A percentile compares a stretch with the other conserved stretches of the same genome.
phyloP scores from a whole-genome alignment of 1,140 invertebrate species.

The Ptiloglossa arizonensis region DNA sequence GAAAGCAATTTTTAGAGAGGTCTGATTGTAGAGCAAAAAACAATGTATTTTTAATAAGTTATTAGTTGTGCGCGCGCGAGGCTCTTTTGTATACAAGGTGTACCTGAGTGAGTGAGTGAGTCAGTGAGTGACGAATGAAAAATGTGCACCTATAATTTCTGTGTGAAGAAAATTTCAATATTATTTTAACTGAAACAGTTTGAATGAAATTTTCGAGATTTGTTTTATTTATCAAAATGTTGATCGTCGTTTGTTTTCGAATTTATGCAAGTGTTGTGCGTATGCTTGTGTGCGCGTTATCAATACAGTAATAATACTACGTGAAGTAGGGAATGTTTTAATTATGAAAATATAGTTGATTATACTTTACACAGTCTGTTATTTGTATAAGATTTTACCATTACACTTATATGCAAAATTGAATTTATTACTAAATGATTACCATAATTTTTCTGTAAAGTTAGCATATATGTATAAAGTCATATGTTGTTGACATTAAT shows the following conservation, averaged over 20 bases:
- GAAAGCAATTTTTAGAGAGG: conserved; percentile 74
- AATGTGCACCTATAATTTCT: conserved; percentile 18
- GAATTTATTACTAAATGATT: conserved; percentile 47
- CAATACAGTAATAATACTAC: conserved; percentile 68
- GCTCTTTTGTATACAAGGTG: conserved; percentile 54
- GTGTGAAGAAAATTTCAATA: conserved; percentile 25
- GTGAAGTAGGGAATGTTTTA: conserved; percentile 70
- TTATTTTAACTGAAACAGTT: background rate
- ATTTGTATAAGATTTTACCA: conserved; percentile 59
- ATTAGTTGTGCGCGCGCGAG: conserved; percentile 68
- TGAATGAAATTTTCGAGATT: conserved; percentile 23
- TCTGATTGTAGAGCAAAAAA: conserved; percentile 67
- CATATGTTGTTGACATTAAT: conserved; percentile 29
- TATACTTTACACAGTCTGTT: conserved; percentile 68
- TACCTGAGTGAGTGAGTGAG: conserved; percentile 44
- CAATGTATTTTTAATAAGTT: conserved; percentile 79
- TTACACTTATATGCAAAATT: conserved; percentile 37
- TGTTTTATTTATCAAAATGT: conserved; percentile 50
- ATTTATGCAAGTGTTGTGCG: conserved; percentile 44
- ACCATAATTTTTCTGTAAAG: conserved; percentile 25
- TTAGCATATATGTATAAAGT: conserved; percentile 28
- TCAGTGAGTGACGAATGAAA: background rate
- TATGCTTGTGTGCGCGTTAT: conserved; percentile 51
- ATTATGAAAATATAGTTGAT: conserved; percentile 76
- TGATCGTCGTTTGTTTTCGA: conserved; percentile 48